Conservation (phyloP, 2,888 invertebrate species). For the Dolichomitus sp. region DNA sequence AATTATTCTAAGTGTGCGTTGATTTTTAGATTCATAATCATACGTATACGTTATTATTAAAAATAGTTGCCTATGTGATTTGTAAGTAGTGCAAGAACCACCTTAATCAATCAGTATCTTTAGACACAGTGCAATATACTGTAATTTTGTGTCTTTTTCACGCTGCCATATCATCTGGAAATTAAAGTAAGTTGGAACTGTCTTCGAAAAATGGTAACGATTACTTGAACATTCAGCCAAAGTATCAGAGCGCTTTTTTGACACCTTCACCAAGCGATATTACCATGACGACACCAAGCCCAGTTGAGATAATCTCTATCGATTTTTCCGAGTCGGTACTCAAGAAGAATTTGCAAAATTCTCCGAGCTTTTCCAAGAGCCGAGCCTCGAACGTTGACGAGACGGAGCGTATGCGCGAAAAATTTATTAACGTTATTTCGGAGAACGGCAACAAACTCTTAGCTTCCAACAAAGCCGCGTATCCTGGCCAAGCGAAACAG, state of each 20-base stretch:
- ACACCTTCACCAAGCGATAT: slow-evolving; percentile 88
- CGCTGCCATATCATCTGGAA: slow-evolving; percentile 76
- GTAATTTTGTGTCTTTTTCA: slow-evolving; percentile 76
- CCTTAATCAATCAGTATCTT: neutral
- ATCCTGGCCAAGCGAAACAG: slow-evolving; percentile 92
- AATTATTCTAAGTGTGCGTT: too few relatives aligned
- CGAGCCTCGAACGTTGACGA: slow-evolving; percentile 68
- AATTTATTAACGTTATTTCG: slow-evolving; percentile 79
- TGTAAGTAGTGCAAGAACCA: too few relatives aligned
- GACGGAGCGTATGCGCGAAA: slow-evolving; percentile 78
- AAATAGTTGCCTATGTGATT: too few relatives aligned
- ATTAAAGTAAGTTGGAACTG: slow-evolving; percentile 83
- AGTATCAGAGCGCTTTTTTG: slow-evolving; percentile 84
- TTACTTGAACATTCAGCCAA: slow-evolving; percentile 79
- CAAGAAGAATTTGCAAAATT: slow-evolving; percentile 78
- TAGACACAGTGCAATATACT: slow-evolving; percentile 11
- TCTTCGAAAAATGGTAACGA: slow-evolving; percentile 80
- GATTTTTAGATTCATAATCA: too few relatives aligned
- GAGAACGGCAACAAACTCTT: slow-evolving; percentile 80
- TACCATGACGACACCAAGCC: slow-evolving; percentile 87
- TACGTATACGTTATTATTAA: too few relatives aligned
- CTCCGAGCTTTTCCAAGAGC: slow-evolving; percentile 61
- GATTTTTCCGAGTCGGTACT: slow-evolving; percentile 79
- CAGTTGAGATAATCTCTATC: slow-evolving; percentile 81
- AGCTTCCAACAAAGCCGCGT: slow-evolving; percentile 84